Evolutionary conservation across 2,113 vertebrate genomes (phyloP).

Genomic region (Dromiciops gliroides): DNA sequence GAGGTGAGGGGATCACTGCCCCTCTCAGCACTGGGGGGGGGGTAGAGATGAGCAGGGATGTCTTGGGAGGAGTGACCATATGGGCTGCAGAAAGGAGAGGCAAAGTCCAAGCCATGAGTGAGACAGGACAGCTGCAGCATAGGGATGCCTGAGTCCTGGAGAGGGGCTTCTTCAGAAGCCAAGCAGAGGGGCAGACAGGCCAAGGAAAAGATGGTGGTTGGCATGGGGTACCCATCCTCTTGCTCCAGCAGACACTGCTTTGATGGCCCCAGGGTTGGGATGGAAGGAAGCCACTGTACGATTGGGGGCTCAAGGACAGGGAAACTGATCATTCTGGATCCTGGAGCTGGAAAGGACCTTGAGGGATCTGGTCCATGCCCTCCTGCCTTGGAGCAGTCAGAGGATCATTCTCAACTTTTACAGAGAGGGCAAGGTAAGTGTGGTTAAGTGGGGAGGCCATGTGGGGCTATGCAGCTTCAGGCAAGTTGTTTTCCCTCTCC

Average conservation of each 20-base stretch:
- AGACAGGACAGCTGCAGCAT: not conserved
- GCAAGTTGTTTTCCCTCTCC: not conserved
- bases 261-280: not conserved
- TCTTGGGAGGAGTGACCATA: not conserved
- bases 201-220: not conserved
- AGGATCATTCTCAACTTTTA: not conserved
- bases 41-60: not conserved
- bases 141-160: not conserved
- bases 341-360: not conserved
- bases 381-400: not conserved
- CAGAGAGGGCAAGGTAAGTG: not conserved
- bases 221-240: not conserved
- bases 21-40: not conserved
- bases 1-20: not conserved
- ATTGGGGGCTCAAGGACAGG: not conserved
- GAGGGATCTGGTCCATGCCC: not conserved
- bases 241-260: not conserved
- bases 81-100: fast-evolving
- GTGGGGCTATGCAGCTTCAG: not conserved
- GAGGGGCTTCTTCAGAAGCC: not conserved
- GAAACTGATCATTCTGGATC: not conserved
- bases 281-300: not conserved
- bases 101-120: not conserved
- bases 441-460: not conserved
- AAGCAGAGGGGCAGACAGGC: not conserved